phyloP scores from a whole-genome alignment of 1,140 invertebrate genomes.

The Oncopodura yosiiana region DNA sequence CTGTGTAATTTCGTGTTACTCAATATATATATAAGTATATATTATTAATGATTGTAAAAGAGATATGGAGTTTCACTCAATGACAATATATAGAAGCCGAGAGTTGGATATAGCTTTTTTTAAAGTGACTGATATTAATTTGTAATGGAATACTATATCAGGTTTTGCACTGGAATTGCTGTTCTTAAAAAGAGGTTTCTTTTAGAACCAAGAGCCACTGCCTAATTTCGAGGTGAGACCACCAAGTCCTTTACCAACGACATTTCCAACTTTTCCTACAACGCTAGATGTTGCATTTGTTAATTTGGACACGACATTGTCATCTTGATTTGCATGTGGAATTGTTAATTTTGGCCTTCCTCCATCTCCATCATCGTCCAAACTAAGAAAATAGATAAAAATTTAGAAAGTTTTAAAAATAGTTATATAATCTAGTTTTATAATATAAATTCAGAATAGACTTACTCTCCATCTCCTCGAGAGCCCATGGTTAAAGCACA shows the following conservation, averaged over 20 bases:
- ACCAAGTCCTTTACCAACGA: constrained; percentile 71
- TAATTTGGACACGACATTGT: constrained; percentile 54
- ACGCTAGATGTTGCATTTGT: constrained; percentile 63
- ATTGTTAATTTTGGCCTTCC: constrained; percentile 54
- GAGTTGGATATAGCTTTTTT: no score
- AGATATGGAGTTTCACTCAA: no score
- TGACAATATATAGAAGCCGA: no score
- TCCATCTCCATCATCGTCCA: constrained; percentile 47
- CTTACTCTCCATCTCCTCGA: constrained; percentile 45
- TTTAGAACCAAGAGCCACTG: constrained; percentile 45
- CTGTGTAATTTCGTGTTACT: no score
- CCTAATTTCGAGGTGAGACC: constrained; percentile 70
- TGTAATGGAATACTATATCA: no score
- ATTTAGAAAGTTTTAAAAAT: constrained; percentile 3
- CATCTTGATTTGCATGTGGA: constrained; percentile 49
- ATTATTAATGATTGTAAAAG: no score
- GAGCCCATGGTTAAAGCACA: constrained; percentile 76
- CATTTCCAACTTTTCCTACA: constrained; percentile 64
- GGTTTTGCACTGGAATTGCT: no score
- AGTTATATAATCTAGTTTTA: neutral
- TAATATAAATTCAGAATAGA: neutral
- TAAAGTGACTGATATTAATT: no score
- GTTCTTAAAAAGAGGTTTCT: neutral
- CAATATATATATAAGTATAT: no score
- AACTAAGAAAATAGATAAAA: no score